These are phyloP conservation scores for Vanessa atalanta DNA, from an alignment of 1,140 invertebrate genomes.

Conservation along the genomic window DNA sequence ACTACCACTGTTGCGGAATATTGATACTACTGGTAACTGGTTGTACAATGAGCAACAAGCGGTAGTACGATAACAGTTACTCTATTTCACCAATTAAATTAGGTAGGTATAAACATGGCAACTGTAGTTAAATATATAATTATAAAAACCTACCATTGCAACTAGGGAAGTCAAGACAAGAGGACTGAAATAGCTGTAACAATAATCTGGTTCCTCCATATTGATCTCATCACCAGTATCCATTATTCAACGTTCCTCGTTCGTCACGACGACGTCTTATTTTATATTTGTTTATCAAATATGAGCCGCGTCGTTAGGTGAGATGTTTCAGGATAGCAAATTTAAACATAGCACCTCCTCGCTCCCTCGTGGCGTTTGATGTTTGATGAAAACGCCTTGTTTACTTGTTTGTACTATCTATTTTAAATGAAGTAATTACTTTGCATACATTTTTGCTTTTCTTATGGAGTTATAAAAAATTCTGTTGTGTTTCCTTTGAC, in stretches of 20 bases:
- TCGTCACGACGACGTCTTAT: constrained; percentile 5
- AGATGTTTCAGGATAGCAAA: constrained; percentile 52
- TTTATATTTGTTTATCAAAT: constrained; percentile 51
- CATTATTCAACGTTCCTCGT: constrained; percentile 19
- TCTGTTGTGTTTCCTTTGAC: too few relatives aligned
- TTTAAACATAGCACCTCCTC: constrained; percentile 55
- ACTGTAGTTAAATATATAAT: too few relatives aligned
- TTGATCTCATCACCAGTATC: constrained; percentile 1
- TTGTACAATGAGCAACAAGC: too few relatives aligned
- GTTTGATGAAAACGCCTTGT: constrained; percentile 22
- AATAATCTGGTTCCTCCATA: neutral
- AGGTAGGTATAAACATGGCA: too few relatives aligned
- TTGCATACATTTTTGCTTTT: too few relatives aligned
- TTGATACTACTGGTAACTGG: too few relatives aligned
- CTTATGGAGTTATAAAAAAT: too few relatives aligned
- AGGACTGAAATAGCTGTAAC: neutral
- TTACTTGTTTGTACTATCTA: neutral
- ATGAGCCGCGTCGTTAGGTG: constrained; percentile 46
- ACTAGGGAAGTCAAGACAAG: too few relatives aligned
- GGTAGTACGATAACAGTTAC: too few relatives aligned
- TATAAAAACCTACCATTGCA: too few relatives aligned
- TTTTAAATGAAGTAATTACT: neutral
- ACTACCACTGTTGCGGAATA: too few relatives aligned
- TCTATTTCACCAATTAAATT: too few relatives aligned
- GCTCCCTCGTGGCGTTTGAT: constrained; percentile 32